Conservation (phyloP, 2,888 invertebrate species). For the Periphyllus acericola region DNA sequence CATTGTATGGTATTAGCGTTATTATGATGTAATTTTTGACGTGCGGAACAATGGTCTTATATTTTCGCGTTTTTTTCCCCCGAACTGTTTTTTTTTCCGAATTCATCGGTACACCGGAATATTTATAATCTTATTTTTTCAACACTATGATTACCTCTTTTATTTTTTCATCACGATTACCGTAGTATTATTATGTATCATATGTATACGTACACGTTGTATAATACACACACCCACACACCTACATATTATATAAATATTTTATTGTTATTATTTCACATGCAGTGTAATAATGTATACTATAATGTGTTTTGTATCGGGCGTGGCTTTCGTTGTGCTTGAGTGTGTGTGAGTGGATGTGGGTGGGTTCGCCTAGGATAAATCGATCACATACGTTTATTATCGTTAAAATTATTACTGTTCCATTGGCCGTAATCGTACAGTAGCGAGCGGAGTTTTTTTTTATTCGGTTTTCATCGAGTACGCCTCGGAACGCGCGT, state of each 20-base stretch:
- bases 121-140: background rate
- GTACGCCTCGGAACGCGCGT: background rate
- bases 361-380: no score
- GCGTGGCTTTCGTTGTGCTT: no score
- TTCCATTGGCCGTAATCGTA: background rate
- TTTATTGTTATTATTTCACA: background rate
- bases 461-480: background rate
- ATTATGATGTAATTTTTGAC: conserved; percentile 54
- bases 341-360: no score
- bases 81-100: background rate
- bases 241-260: no score
- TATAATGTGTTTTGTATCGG: background rate
- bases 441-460: background rate
- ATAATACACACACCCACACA: no score
- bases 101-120: background rate
- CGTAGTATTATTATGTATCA: background rate
- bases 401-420: background rate
- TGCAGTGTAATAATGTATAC: background rate
- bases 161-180: background rate
- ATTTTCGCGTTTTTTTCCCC: background rate
- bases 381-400: no score
- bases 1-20: conserved; percentile 36
- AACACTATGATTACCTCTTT: background rate
- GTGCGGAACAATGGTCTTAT: conserved; percentile 21
- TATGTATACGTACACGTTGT: background rate